Evolutionary conservation across 1,140 invertebrate genomes (phyloP).

Genomic region (Drosophila arizonae): DNA sequence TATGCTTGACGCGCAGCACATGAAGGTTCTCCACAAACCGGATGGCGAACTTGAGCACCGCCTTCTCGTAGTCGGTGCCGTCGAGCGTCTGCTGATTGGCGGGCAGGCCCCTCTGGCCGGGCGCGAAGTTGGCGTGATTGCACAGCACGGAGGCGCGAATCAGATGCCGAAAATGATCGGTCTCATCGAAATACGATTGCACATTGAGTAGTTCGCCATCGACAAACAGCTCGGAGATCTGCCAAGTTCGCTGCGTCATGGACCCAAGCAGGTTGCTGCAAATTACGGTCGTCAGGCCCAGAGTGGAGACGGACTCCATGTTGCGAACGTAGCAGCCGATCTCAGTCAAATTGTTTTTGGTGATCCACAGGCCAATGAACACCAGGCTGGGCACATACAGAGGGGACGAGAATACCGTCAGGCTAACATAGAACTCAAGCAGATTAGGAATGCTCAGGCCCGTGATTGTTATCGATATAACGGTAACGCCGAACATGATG

Average conservation of each 20-base stretch:
- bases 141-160: conserved; percentile 44
- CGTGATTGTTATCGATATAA: not conserved
- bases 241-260: conserved; percentile 25
- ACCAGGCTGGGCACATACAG: conserved; percentile 39
- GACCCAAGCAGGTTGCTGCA: conserved; percentile 33
- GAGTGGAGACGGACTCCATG: conserved; percentile 33
- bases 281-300: conserved; percentile 56
- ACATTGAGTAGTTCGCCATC: conserved; percentile 8
- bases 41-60: conserved; percentile 36
- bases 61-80: conserved; percentile 38
- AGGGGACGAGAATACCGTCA: conserved; percentile 37
- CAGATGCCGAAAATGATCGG: conserved; percentile 8
- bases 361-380: conserved; percentile 25
- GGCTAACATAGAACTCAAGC: conserved; percentile 11
- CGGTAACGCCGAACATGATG: not conserved
- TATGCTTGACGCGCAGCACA: conserved; percentile 21
- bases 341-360: not conserved
- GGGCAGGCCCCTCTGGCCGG: conserved; percentile 43
- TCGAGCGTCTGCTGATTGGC: conserved; percentile 24
- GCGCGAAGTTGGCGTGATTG: conserved; percentile 39
- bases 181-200: not conserved
- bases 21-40: conserved; percentile 10
- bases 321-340: conserved; percentile 37
- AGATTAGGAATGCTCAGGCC: not conserved
- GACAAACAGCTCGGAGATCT: conserved; percentile 47